Percentiles rank a stretch among this genome's conserved stretches.
Conservation (phyloP, 1,140 invertebrate genomes). For the Megalopta genalis region DNA sequence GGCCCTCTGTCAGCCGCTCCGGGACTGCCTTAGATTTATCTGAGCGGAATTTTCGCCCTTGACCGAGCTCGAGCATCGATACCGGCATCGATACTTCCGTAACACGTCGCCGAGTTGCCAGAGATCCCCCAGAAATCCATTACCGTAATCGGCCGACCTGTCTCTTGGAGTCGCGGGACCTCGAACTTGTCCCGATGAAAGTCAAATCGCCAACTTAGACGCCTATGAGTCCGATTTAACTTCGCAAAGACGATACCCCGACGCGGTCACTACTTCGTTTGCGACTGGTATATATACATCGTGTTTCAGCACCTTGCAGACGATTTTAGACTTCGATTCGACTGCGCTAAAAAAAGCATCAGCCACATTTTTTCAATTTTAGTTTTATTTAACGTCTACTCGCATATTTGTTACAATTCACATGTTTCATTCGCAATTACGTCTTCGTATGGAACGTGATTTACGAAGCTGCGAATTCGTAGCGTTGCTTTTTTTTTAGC, state of each 20-base stretch:
- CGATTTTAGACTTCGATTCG: too few relatives aligned
- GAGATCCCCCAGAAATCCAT: neutral
- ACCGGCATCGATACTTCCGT: neutral
- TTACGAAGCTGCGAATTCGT: too few relatives aligned
- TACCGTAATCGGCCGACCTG: neutral
- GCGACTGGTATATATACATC: too few relatives aligned
- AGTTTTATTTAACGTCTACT: too few relatives aligned
- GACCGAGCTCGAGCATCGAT: neutral
- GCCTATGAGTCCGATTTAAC: neutral
- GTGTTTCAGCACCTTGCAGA: too few relatives aligned
- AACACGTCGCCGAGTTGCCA: neutral
- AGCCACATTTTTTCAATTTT: too few relatives aligned
- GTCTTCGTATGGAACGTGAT: too few relatives aligned
- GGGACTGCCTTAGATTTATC: neutral
- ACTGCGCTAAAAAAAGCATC: too few relatives aligned
- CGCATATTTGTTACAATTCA: too few relatives aligned
- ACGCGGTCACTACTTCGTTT: too few relatives aligned
- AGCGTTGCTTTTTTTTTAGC: too few relatives aligned
- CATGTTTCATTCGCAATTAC: too few relatives aligned
- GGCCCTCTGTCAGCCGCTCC: neutral
- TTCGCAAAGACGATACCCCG: neutral
- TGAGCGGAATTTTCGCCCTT: neutral
- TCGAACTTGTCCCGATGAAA: neutral
- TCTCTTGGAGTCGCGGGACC: neutral
- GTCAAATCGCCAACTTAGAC: conserved; percentile 1